These are phyloP conservation scores for Eremophila alpestris DNA, from an alignment of 2,797 vertebrate species.

Conservation along the genomic window DNA sequence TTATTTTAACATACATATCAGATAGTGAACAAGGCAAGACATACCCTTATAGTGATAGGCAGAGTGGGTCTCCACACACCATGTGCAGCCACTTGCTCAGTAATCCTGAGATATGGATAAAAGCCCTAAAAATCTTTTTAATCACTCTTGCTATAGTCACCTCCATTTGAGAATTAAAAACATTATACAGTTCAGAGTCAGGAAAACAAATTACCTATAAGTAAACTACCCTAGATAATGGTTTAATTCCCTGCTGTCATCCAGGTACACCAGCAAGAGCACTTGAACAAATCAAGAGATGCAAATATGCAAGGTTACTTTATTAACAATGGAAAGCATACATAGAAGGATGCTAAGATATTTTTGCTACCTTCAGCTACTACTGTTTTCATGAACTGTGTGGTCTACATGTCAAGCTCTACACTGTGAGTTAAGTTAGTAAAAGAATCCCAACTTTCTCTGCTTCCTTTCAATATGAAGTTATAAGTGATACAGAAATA, in stretches of 20 bases:
- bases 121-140: neutral
- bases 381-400: neutral
- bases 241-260: neutral
- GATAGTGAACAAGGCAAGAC: conserved; percentile 30
- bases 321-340: neutral
- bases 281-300: neutral
- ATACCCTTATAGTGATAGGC: neutral
- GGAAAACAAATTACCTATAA: neutral
- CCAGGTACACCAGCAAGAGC: neutral
- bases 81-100: neutral
- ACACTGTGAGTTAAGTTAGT: neutral
- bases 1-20: conserved; percentile 59
- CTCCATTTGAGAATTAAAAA: neutral
- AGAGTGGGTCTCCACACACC: neutral
- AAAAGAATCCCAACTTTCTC: neutral
- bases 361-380: neutral
- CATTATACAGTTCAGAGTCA: neutral
- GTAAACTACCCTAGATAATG: neutral
- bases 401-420: neutral
- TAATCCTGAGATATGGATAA: conserved; percentile 5
- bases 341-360: neutral
- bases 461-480: neutral
- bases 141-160: neutral
- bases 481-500: neutral
- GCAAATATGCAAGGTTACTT: neutral